phyloP scores from a whole-genome alignment of 1,140 invertebrate genomes.

The Pygmarrhopalites habei region DNA sequence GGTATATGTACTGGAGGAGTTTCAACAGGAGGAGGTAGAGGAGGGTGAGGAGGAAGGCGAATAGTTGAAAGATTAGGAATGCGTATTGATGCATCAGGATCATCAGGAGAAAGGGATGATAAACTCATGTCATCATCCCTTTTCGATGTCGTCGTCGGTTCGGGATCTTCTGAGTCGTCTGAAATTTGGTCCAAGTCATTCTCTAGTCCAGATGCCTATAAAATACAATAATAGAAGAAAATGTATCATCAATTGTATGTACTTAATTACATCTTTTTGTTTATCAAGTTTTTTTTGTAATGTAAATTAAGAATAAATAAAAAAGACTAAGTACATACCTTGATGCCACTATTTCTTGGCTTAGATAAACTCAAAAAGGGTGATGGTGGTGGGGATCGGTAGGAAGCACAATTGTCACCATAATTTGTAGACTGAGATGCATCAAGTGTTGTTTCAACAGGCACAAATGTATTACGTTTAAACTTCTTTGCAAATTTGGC shows the following conservation, averaged over 20 bases:
- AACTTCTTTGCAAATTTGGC: conserved; percentile 29
- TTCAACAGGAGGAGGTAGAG: conserved; percentile 19
- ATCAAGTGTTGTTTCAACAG: conserved; percentile 9
- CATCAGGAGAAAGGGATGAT: conserved; percentile 29
- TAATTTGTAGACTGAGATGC: background rate
- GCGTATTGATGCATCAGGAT: conserved; percentile 24
- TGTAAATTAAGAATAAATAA: background rate
- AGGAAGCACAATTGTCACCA: background rate
- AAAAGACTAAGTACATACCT: conserved; percentile 4
- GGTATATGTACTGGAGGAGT: conserved; percentile 11
- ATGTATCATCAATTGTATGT: background rate
- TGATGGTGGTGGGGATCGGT: conserved; percentile 29
- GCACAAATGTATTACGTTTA: conserved; percentile 33
- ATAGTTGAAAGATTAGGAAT: conserved; percentile 16
- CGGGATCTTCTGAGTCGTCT: conserved; percentile 24
- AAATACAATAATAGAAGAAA: too few relatives aligned
- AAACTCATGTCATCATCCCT: conserved; percentile 27
- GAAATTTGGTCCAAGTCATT: conserved; percentile 34
- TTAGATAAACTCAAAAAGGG: conserved; percentile 27
- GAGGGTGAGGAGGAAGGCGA: conserved; percentile 29
- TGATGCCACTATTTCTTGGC: conserved; percentile 11
- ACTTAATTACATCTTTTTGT: background rate
- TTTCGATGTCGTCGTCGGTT: background rate
- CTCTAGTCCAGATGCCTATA: background rate
- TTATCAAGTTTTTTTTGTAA: background rate